Evolutionary conservation across 2,113 vertebrate genomes (phyloP), one percentile per base, ranked within the genome.

Genomic region (Melanocharis versteri): DNA sequence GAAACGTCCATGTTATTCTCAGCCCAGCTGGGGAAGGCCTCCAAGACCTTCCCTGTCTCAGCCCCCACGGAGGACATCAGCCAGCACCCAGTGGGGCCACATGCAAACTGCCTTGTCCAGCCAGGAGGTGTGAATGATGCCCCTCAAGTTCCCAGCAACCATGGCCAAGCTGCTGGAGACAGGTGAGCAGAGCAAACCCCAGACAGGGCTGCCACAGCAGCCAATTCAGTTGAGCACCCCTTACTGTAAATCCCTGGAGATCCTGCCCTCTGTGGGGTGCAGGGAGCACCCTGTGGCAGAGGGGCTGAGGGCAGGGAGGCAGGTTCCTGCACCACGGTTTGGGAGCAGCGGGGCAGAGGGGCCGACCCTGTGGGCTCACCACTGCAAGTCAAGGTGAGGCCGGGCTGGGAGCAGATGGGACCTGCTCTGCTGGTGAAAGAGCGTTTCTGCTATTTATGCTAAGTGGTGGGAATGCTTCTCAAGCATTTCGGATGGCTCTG

Each of bases 321-420:
- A 53, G 89, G 97, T 98, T 98, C 96, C 97, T 79, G 86, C 98
- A 96, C 98, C 97, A 97, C 98, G 98, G 98, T 98, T 98, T 98
- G 97, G 54, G 96, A 98, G 97, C 98, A 98, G 61, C 0, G 0
- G 75, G 47, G 39, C 14, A 6, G 48, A 79, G 86, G 48, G 37
- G 24, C 57, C 0, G 2, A 37, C 76, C 37, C 50, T 11, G 0
- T 0, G 94, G 98, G 97, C 98, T 98, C 92, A 68, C 98, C 98
- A 98, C 98, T 96, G 97, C 98, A 97, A 98, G 98, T 98, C 98
- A 99, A 99, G 99, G 99, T 99, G 98, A 99, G 98, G 98, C 99
- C 79, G 95, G 98, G 97, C 95, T 98, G 98, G 97, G 98, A 99
- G 98, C 99, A 99, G 98, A 99, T 99, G 99, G 98, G 99, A 99